A percentile compares a stretch with the other conserved stretches of the same genome.
Conservation (phyloP, 1,140 invertebrate species). For the Arion vulgaris region DNA sequence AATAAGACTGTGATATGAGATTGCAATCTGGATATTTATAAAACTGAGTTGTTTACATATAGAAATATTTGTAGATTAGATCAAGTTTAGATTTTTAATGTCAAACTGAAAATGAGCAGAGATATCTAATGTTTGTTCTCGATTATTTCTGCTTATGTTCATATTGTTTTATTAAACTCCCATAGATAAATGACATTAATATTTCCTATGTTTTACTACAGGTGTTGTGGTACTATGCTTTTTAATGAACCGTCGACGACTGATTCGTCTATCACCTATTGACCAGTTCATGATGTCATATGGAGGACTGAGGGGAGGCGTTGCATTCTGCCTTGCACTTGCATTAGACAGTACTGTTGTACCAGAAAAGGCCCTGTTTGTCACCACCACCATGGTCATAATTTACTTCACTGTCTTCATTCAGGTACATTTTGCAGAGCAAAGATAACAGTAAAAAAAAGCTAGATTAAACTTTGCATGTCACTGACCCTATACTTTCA, state of each 20-base stretch:
- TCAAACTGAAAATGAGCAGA: too few relatives aligned
- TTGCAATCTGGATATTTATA: too few relatives aligned
- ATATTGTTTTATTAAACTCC: too few relatives aligned
- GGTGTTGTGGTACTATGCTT: constrained; percentile 91
- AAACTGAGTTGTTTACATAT: too few relatives aligned
- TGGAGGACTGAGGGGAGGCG: constrained; percentile 95
- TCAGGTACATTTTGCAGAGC: constrained; percentile 73
- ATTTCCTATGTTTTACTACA: constrained; percentile 44
- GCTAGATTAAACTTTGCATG: too few relatives aligned
- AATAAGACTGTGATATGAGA: too few relatives aligned
- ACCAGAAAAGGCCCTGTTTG: constrained; percentile 83
- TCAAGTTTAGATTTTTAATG: too few relatives aligned
- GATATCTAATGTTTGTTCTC: too few relatives aligned
- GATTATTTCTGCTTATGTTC: too few relatives aligned
- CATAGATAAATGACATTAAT: too few relatives aligned
- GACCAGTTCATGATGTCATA: constrained; percentile 99
- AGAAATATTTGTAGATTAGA: too few relatives aligned
- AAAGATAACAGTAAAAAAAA: neutral
- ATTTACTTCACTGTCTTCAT: constrained; percentile 99
- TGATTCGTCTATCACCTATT: constrained; percentile 83
- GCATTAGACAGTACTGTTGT: constrained; percentile 82
- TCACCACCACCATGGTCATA: constrained; percentile 97
- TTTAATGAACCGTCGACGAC: constrained; percentile 91
- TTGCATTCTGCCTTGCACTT: constrained; percentile 96
- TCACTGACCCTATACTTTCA: too few relatives aligned